Percentiles rank a stretch among this genome's conserved stretches.
Conservation (phyloP, 1,140 invertebrate species). For the Onthophagus taurus region DNA sequence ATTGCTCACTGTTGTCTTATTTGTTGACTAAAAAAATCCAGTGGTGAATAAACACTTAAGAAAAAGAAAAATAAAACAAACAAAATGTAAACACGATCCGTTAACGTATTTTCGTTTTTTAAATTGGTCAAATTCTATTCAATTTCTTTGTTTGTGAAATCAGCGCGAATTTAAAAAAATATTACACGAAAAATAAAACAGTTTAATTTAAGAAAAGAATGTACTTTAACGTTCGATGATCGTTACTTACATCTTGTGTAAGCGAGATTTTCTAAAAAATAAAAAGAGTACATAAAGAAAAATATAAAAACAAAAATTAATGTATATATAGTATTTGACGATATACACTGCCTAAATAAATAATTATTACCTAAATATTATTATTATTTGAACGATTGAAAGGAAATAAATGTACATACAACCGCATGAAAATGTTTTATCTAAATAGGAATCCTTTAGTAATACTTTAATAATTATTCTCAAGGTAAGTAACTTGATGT, state of each 20-base stretch:
- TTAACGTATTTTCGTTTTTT: conserved; percentile 14
- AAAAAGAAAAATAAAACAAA: neutral
- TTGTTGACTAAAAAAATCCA: too few relatives aligned
- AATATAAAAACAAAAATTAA: conserved; percentile 32
- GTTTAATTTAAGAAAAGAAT: too few relatives aligned
- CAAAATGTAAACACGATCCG: conserved; percentile 18
- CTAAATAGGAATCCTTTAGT: too few relatives aligned
- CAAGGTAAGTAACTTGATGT: too few relatives aligned
- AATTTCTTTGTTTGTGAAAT: neutral
- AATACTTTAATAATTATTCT: too few relatives aligned
- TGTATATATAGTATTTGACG: conserved; percentile 38
- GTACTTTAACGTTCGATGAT: conserved; percentile 1
- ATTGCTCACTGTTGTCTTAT: conserved; percentile 31
- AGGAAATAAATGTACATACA: neutral
- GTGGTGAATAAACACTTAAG: too few relatives aligned
- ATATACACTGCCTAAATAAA: conserved; percentile 39
- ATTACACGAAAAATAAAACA: too few relatives aligned
- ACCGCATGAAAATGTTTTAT: too few relatives aligned
- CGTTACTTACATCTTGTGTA: conserved; percentile 27
- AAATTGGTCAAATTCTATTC: neutral
- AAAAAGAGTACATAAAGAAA: too few relatives aligned
- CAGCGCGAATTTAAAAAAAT: neutral
- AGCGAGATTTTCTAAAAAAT: too few relatives aligned
- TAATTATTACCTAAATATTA: conserved; percentile 33
- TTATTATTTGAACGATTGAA: conserved; percentile 6